Evolutionary conservation across 1,140 invertebrate species (phyloP), one percentile per base, ranked within the genome.

Genomic region (Leguminivora glycinivorella): DNA sequence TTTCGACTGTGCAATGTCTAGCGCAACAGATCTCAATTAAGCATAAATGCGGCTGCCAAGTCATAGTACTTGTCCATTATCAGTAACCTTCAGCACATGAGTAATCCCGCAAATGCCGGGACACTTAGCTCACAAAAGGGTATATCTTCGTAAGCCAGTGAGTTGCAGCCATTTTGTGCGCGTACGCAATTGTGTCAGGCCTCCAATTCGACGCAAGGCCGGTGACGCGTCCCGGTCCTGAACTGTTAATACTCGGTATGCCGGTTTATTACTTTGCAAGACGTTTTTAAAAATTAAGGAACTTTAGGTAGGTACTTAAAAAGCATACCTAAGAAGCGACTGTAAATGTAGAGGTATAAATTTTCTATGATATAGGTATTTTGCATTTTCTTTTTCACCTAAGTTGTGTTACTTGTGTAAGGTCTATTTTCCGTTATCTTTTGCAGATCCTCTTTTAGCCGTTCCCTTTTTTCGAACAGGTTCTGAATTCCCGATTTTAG

Each of bases 201-300:
- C 73, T 77, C 72, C 75, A 78, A 82, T 80, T 79, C 71, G 68
- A 77, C 66, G 70, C 85, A 86, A 85, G 83, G 85, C 82, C 83
- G 70, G 58, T 70, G 73, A 67, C 43, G 68, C 43, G 25, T 63
- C 58, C 58, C 58, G 58, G 25, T 63, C 25, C 58, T 7, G 58
- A 60, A 29, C 58, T 58, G 56, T 29, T 25, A n/a, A 9, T 6
- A 25, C 3, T 14, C 58, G 26, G 25, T 63, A 58, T 29, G 58
- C 58, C 22, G 58, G 19, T 63, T 31, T 63, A 31, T 63, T n/a
- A 17, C 25, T 63, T 63, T 31, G 31, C 58, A 63, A 31, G 58
- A 63, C n/a, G n/a, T n/a, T n/a, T n/a, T n/a, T n/a, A n/a, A n/a
- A n/a, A n/a, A n/a, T n/a, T n/a, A n/a, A n/a, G n/a, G n/a, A n/a